phyloP scores from a whole-genome alignment of 2,888 invertebrate species.

The Caenorhabditis sp. region DNA sequence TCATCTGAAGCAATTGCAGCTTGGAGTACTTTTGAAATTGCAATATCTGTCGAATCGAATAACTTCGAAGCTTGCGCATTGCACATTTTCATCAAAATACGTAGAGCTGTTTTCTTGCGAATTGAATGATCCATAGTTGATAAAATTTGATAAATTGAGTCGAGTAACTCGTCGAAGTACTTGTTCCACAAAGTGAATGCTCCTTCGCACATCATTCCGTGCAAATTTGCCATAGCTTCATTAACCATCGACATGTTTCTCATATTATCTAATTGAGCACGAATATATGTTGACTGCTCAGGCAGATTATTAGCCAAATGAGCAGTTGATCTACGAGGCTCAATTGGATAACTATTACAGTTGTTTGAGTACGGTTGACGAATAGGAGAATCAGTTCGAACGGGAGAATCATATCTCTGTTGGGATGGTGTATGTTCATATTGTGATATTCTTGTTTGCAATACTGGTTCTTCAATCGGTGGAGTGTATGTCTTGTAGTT shows the following conservation, averaged over 20 bases:
- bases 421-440: background rate
- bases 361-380: background rate
- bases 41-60: conserved; percentile 33
- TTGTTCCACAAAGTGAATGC: conserved; percentile 36
- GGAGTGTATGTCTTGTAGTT: conserved; percentile 27
- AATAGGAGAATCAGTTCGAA: background rate
- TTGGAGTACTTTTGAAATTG: conserved; percentile 31
- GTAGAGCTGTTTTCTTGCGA: conserved; percentile 30
- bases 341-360: background rate
- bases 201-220: conserved; percentile 43
- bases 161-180: conserved; percentile 31
- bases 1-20: conserved; percentile 20
- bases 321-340: conserved; percentile 20
- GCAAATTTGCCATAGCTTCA: conserved; percentile 31
- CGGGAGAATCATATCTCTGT: background rate
- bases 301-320: conserved; percentile 23
- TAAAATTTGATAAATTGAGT: conserved; percentile 27
- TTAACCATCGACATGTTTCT: conserved; percentile 14
- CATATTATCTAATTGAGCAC: conserved; percentile 22
- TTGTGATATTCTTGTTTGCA: conserved; percentile 3
- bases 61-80: conserved; percentile 34
- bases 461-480: background rate
- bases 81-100: conserved; percentile 41
- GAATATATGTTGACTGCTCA: conserved; percentile 26
- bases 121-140: conserved; percentile 12